Conservation (phyloP, 2,113 vertebrate genomes). For the Labeo catla region DNA sequence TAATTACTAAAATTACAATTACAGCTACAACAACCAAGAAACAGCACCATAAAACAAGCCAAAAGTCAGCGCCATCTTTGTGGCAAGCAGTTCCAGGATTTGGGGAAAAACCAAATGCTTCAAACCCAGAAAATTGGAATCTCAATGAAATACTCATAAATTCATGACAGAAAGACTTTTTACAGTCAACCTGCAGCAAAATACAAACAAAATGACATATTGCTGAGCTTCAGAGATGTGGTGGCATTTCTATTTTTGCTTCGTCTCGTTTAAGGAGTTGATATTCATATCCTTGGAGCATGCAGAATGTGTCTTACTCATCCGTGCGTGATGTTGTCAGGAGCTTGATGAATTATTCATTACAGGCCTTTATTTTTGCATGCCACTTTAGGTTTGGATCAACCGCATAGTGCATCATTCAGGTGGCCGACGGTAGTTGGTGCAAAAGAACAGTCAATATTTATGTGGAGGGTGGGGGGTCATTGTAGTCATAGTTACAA, state of each 20-base stretch:
- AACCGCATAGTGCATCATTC: slow-evolving; percentile 1
- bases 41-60: no score
- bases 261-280: slow-evolving; percentile 44
- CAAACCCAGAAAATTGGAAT: background rate
- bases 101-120: background rate
- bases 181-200: background rate
- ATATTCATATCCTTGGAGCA: slow-evolving; percentile 46
- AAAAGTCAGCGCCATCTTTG: background rate
- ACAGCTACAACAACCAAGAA: background rate
- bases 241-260: slow-evolving; percentile 49
- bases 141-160: background rate
- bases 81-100: background rate
- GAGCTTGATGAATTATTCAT: slow-evolving; percentile 57
- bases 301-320: slow-evolving; percentile 45
- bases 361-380: slow-evolving; percentile 34
- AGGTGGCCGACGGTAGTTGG: slow-evolving; percentile 18
- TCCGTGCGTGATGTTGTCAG: slow-evolving; percentile 55
- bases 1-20: background rate
- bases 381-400: slow-evolving; percentile 17
- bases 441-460: slow-evolving; percentile 1
- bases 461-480: background rate
- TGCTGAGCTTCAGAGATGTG: slow-evolving; percentile 5
- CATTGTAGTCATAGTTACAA: slow-evolving; percentile 25
- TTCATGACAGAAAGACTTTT: background rate
- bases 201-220: slow-evolving; percentile 1